phyloP scores from a whole-genome alignment of 2,113 vertebrate genomes.

The Lucifuga dentata region DNA sequence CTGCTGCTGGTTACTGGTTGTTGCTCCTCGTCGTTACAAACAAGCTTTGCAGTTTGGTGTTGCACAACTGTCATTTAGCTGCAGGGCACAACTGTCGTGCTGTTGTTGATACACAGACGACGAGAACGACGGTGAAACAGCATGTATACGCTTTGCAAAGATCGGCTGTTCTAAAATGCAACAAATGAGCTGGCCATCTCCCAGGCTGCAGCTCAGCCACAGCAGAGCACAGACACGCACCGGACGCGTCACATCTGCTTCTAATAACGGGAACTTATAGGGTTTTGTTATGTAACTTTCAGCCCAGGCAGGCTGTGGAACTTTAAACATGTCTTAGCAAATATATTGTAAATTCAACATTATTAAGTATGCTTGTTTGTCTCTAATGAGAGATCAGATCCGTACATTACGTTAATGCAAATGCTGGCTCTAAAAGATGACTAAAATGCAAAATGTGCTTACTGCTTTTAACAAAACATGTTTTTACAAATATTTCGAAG shows the following conservation, averaged over 20 bases:
- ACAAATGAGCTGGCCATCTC: conserved; percentile 7
- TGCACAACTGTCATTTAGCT: conserved; percentile 58
- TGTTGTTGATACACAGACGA: conserved; percentile 30
- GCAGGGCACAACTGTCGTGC: conserved; percentile 52
- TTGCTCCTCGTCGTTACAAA: conserved; percentile 11
- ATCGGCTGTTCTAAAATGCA: conserved; percentile 7
- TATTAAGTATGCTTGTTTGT: not conserved
- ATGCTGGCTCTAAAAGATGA: no score
- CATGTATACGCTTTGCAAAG: conserved; percentile 31
- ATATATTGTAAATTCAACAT: not conserved
- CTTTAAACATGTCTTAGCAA: not conserved
- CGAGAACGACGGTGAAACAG: conserved; percentile 19
- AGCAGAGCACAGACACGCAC: conserved; percentile 9
- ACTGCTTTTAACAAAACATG: not conserved
- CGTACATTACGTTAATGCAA: no score
- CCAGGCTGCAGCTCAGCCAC: conserved; percentile 11
- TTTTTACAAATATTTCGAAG: not conserved
- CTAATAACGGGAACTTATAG: conserved; percentile 60
- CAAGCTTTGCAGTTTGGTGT: conserved; percentile 17
- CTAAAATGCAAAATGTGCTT: no score
- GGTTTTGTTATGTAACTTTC: conserved; percentile 49
- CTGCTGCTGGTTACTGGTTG: no score
- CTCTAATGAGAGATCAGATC: no score
- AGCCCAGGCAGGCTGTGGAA: not conserved
- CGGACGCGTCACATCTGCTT: conserved; percentile 64